These are phyloP conservation scores for Apis laboriosa DNA, from an alignment of 1,140 invertebrate species.

Conservation along the genomic window DNA sequence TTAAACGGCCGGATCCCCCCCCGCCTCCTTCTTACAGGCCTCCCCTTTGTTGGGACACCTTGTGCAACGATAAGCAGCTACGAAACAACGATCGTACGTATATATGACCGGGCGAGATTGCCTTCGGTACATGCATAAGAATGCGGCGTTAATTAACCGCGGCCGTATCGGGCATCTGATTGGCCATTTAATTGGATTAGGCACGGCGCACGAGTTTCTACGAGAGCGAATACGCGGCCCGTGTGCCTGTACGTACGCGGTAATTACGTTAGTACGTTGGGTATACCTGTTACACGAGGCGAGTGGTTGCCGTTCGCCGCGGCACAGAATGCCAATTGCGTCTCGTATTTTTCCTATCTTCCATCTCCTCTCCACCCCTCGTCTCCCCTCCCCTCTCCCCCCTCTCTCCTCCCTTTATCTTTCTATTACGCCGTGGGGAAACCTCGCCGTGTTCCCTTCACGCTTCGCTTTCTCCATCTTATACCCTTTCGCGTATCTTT, in stretches of 20 bases:
- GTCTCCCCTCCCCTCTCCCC: too few species aligned
- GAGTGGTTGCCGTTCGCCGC: conserved; percentile 48
- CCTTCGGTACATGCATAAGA: conserved; percentile 69
- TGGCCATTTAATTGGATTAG: conserved; percentile 76
- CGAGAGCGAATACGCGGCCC: conserved; percentile 54
- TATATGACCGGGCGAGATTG: conserved; percentile 67
- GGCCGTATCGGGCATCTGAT: conserved; percentile 71
- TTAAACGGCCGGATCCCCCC: background rate
- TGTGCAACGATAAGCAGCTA: conserved; percentile 63
- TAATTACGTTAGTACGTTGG: conserved; percentile 60
- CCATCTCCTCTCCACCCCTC: conserved; percentile 6
- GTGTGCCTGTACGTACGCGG: conserved; percentile 32
- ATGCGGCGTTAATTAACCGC: conserved; percentile 75
- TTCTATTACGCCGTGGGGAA: background rate
- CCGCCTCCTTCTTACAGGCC: too few species aligned
- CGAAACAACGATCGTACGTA: background rate
- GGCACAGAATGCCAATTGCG: conserved; percentile 69
- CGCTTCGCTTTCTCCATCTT: too few species aligned
- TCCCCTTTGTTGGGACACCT: conserved; percentile 27
- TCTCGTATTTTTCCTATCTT: conserved; percentile 39
- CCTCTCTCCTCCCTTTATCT: background rate
- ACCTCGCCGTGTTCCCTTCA: background rate
- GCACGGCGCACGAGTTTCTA: conserved; percentile 59
- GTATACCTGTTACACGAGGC: conserved; percentile 57
- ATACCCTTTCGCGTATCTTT: background rate